A percentile compares a stretch with the other conserved stretches of the same genome.
Evolutionary conservation across 2,888 invertebrate genomes (phyloP).

Genomic region (Zonitis immaculata): DNA sequence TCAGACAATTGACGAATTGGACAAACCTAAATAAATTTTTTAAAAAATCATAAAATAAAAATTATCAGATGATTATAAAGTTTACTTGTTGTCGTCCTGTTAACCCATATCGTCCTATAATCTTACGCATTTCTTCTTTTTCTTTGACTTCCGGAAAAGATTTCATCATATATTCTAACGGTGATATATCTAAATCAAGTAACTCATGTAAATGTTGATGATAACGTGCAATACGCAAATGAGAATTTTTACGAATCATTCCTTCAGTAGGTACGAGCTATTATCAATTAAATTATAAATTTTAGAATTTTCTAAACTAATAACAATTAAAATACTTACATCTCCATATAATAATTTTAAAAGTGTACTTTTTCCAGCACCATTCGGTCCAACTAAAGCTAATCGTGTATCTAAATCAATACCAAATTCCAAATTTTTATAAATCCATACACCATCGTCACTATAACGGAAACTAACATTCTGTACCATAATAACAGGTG

Average conservation of each 20-base stretch:
- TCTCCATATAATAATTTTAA: constrained; percentile 94
- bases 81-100: constrained; percentile 91
- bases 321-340: constrained; percentile 52
- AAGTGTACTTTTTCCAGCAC: constrained; percentile 97
- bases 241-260: constrained; percentile 97
- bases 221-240: constrained; percentile 94
- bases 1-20: constrained; percentile 94
- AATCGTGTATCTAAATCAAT: constrained; percentile 95
- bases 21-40: constrained; percentile 60
- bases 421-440: constrained; percentile 97
- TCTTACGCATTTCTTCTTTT: constrained; percentile 97
- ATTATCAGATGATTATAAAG: too few species aligned
- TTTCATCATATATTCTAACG: constrained; percentile 97
- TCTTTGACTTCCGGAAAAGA: constrained; percentile 96
- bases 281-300: neutral
- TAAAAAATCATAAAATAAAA: neutral
- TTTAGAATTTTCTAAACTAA: too few species aligned
- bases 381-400: constrained; percentile 96
- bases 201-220: constrained; percentile 98
- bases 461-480: constrained; percentile 95
- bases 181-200: constrained; percentile 89
- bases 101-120: constrained; percentile 96
- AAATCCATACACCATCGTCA: constrained; percentile 84
- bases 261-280: constrained; percentile 90
- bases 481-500: constrained; percentile 99